Evolutionary conservation across 2,113 vertebrate species (phyloP).

Genomic region (Platysternon megacephalum): DNA sequence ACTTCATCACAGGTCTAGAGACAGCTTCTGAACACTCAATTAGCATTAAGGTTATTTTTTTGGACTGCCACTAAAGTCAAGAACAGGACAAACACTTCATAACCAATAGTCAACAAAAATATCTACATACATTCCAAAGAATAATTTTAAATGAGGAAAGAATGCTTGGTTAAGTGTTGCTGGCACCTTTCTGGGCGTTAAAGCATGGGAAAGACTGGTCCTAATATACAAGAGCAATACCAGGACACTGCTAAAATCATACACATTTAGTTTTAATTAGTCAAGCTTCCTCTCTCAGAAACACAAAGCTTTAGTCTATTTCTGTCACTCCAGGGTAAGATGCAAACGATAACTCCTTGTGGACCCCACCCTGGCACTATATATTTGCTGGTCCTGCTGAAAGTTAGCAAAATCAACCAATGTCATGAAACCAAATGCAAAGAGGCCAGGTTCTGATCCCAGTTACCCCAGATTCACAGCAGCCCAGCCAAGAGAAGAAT

Average conservation of each 20-base stretch:
- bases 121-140: background rate
- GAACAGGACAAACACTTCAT: background rate
- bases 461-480: background rate
- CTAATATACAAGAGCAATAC: background rate
- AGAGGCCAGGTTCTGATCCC: background rate
- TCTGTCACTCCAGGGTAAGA: background rate
- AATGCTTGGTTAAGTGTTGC: background rate
- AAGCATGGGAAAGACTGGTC: background rate
- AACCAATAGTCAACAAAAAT: background rate
- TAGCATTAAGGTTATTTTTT: background rate
- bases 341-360: background rate
- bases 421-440: background rate
- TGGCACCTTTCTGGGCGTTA: background rate
- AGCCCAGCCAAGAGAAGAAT: background rate
- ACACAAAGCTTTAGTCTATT: background rate
- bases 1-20: background rate
- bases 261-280: background rate
- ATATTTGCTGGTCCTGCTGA: background rate
- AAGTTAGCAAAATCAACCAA: background rate
- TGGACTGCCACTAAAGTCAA: background rate
- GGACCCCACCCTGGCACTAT: background rate
- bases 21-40: background rate
- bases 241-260: background rate
- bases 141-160: background rate
- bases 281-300: background rate